Base-by-base conservation (phyloP, 1,140 invertebrate genomes). In the Leptinotarsa undecemlineata region DNA sequence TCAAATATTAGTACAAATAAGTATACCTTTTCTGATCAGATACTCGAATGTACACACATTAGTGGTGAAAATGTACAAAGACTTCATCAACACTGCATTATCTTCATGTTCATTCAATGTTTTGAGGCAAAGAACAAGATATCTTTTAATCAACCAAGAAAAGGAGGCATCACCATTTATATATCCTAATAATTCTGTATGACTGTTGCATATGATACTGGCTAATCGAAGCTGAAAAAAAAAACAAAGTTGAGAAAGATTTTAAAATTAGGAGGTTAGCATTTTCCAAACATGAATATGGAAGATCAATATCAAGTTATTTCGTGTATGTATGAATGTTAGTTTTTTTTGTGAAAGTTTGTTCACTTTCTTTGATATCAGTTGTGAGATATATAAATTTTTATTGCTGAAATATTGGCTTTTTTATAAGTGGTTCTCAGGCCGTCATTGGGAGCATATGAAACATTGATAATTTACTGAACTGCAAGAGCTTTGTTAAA, bases 111-210 rank as follows among this genome's bases (percentile, higher is more conserved):
- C 60, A 73, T 80, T 82, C 26, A 88, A 83, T 76, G 86, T 82
- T 69, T 84, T 85, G 67, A 90, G 85, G 84, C 88, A 88, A 68
- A 89, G 83, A 70, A 87, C 88, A 77, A 92, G 85, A 21, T 92
- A 83, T 80, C 89, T 87, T 85, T 90, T 89, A 20, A 91, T 85
- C 84, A 90, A 89, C 80, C 91, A 88, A 14, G 76, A 80, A 76
- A 87, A 89, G 17, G 86, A 85, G 33, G 80, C 79, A 72, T 86
- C 85, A 76, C 82, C 61, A 17, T 74, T 64, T 47, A 81, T 78
- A 71, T 61, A 85, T 77, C 86, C 79, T 74, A 90, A 86, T 4
- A 92, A 83, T 78, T 88, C 86, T 72, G 86, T 86, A 83, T 90
- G 20, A 61, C 64, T 15, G 3, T 20, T 26, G 13, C 76, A n/a